Evolutionary conservation across 2,113 vertebrate species (phyloP).

Genomic region (Verasper variegatus): DNA sequence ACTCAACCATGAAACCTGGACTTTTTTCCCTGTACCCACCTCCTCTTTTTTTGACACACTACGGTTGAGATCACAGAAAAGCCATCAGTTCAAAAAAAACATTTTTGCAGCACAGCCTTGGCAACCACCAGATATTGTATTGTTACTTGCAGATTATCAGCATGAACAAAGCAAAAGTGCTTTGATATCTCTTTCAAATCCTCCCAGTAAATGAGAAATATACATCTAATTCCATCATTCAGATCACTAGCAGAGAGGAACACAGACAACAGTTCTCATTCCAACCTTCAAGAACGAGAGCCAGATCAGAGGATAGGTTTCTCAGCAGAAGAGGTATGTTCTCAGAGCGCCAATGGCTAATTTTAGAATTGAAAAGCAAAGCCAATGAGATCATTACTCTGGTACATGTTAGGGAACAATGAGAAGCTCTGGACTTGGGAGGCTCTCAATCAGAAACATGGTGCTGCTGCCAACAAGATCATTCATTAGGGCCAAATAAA

Average conservation of each 20-base stretch:
- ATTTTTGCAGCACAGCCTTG: not conserved
- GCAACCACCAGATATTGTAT: conserved; percentile 32
- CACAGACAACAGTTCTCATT: conserved; percentile 54
- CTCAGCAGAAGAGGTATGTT: conserved; percentile 60
- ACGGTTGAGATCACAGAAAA: conserved; percentile 43
- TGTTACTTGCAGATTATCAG: conserved; percentile 24
- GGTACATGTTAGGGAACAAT: conserved; percentile 75
- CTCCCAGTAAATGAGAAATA: conserved; percentile 61
- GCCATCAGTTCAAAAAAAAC: conserved; percentile 3
- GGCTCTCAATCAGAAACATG: conserved; percentile 64
- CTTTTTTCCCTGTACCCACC: conserved; percentile 21
- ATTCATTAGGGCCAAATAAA: conserved; percentile 80
- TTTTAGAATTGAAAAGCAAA: conserved; percentile 73
- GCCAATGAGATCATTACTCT: conserved; percentile 77
- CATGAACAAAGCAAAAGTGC: conserved; percentile 19
- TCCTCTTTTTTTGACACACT: not conserved
- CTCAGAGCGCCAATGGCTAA: conserved; percentile 68
- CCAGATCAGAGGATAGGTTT: conserved; percentile 65
- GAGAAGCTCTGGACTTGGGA: conserved; percentile 68
- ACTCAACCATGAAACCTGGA: conserved; percentile 43
- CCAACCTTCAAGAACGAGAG: conserved; percentile 51
- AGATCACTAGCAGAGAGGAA: conserved; percentile 63
- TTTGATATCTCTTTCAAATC: conserved; percentile 17
- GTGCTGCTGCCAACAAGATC: conserved; percentile 71
- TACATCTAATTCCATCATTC: conserved; percentile 66